A percentile compares a stretch with the other conserved stretches of the same genome.
Conservation (phyloP, 2,888 invertebrate genomes). For the Nasonovia ribisnigri region DNA sequence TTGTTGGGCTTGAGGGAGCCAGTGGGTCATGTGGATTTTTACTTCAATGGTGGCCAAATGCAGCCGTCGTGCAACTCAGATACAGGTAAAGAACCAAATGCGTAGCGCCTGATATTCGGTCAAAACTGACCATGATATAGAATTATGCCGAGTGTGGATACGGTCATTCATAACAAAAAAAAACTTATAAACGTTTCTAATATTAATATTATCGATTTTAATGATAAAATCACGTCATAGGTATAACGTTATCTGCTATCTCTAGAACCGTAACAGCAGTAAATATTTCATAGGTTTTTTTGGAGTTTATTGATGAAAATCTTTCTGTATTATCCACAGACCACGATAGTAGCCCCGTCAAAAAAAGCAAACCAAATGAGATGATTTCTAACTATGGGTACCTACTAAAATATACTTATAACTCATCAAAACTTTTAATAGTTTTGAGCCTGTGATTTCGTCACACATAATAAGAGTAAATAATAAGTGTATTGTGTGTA, state of each 20-base stretch:
- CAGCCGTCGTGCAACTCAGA: constrained; percentile 76
- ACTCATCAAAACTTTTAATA: neutral
- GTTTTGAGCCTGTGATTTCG: neutral
- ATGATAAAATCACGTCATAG: neutral
- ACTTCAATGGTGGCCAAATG: constrained; percentile 78
- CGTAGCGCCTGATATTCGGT: neutral
- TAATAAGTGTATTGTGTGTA: neutral
- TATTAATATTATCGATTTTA: neutral
- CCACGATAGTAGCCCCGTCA: neutral
- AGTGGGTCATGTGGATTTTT: constrained; percentile 76
- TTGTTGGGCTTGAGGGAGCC: constrained; percentile 49
- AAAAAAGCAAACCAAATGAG: neutral
- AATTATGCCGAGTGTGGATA: neutral
- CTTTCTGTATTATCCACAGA: neutral
- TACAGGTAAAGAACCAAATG: neutral
- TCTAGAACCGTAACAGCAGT: neutral
- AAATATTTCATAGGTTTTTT: neutral
- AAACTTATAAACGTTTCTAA: neutral
- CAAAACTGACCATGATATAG: neutral
- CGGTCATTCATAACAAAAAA: neutral
- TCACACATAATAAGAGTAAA: neutral
- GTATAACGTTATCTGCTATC: neutral
- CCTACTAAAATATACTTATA: neutral
- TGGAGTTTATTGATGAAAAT: neutral
- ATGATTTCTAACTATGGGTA: neutral